Evolutionary conservation across 2,113 vertebrate species (phyloP).

Genomic region (Myodes glareolus): DNA sequence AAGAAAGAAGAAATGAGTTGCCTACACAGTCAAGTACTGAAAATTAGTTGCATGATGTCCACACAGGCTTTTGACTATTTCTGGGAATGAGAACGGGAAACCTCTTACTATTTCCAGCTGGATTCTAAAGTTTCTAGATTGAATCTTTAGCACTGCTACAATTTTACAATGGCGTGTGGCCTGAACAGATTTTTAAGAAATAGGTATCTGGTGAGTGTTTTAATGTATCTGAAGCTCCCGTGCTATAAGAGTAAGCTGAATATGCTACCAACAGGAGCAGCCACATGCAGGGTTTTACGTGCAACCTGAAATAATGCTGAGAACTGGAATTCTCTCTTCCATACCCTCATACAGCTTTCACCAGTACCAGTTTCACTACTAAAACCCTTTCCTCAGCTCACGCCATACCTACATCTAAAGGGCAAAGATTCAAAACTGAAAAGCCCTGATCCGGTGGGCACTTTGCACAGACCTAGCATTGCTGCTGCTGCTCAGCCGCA

Average conservation of each 20-base stretch:
- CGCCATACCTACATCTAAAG: background rate
- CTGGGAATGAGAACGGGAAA: background rate
- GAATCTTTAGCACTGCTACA: background rate
- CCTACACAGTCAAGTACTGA: background rate
- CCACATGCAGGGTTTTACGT: background rate
- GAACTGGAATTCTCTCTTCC: background rate
- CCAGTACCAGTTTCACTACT: background rate
- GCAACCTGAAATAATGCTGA: background rate
- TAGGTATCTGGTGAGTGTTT: background rate
- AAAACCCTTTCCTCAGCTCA: background rate
- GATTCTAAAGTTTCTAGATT: background rate
- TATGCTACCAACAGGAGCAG: background rate
- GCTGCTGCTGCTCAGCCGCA: background rate
- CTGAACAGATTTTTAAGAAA: background rate
- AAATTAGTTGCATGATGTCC: background rate
- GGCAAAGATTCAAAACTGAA: background rate
- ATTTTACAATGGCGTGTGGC: conserved; percentile 31
- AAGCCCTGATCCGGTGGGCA: background rate
- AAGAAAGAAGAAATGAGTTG: background rate
- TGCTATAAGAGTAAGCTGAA: background rate
- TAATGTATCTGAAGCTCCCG: background rate
- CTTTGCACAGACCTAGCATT: background rate
- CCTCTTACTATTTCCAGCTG: background rate
- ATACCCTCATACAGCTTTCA: background rate
- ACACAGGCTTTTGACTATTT: background rate